These are phyloP conservation scores for Gambusia affinis DNA, from an alignment of 2,113 vertebrate species.

Conservation along the genomic window DNA sequence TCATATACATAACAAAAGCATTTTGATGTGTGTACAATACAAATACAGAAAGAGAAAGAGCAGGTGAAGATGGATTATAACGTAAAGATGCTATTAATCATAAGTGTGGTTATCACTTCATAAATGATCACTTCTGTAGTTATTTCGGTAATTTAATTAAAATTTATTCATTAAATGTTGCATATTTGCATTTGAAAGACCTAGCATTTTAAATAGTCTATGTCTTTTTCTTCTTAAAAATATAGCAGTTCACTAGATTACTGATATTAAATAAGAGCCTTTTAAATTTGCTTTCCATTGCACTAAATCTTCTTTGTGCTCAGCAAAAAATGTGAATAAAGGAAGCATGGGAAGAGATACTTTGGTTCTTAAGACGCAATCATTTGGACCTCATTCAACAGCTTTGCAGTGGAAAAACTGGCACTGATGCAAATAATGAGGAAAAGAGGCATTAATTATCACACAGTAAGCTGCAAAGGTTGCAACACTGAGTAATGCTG, in stretches of 20 bases:
- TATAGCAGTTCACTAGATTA: background rate
- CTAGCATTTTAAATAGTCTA: background rate
- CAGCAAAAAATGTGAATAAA: background rate
- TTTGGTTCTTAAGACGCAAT: slow-evolving; percentile 4
- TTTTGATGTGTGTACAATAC: slow-evolving; percentile 9
- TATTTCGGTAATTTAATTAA: background rate
- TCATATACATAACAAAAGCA: slow-evolving; percentile 4
- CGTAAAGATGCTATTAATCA: background rate
- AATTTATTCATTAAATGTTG: background rate
- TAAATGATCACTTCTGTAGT: background rate
- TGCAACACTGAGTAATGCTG: slow-evolving; percentile 4
- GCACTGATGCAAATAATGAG: background rate
- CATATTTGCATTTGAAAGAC: background rate
- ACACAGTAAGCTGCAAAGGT: slow-evolving; percentile 10
- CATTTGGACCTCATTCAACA: slow-evolving; percentile 7
- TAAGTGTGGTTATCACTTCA: background rate
- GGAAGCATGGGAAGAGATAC: slow-evolving; percentile 1
- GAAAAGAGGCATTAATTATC: slow-evolving; percentile 30
- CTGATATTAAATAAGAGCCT: background rate
- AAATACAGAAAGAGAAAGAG: background rate
- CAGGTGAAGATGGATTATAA: slow-evolving; percentile 1
- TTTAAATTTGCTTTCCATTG: background rate
- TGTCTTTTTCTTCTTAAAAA: background rate
- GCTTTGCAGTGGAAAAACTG: slow-evolving; percentile 20
- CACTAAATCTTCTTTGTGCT: background rate